Percentiles rank a stretch among this genome's conserved stretches.
Conservation (phyloP, 2,888 invertebrate genomes). For the Pollenia labialis region DNA sequence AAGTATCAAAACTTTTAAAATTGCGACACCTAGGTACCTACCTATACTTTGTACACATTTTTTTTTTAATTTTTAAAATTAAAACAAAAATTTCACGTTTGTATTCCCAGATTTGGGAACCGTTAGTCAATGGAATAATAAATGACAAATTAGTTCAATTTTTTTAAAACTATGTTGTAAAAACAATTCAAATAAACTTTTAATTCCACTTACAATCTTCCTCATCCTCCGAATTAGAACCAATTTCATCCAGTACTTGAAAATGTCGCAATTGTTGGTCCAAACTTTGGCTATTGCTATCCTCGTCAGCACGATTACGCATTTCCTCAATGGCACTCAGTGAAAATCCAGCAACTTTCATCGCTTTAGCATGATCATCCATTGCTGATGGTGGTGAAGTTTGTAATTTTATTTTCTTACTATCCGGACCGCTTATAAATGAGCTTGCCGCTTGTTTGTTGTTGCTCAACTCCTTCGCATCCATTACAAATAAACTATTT, state of each 20-base stretch:
- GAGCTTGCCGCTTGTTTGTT: constrained; percentile 27
- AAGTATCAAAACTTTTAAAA: too few relatives aligned
- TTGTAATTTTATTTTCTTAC: constrained; percentile 58
- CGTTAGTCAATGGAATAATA: too few relatives aligned
- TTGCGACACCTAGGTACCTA: too few relatives aligned
- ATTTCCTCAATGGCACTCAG: constrained; percentile 82
- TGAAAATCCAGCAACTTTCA: constrained; percentile 82
- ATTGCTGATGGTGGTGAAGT: constrained; percentile 35
- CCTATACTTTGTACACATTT: too few relatives aligned
- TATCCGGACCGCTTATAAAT: constrained; percentile 26
- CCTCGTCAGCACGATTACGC: constrained; percentile 80
- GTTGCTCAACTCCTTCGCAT: background rate
- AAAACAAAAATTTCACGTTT: too few relatives aligned
- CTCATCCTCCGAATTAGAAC: constrained; percentile 83
- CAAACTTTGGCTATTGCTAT: constrained; percentile 77
- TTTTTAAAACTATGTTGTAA: background rate
- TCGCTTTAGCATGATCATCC: constrained; percentile 76
- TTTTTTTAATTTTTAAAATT: too few relatives aligned
- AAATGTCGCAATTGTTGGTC: constrained; percentile 86
- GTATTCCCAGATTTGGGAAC: too few relatives aligned
- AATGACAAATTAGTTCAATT: too few relatives aligned
- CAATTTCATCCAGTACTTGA: constrained; percentile 88
- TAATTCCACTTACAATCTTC: constrained; percentile 76
- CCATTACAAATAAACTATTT: constrained; percentile 55
- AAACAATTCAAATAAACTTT: background rate